Conservation (phyloP, 2,888 invertebrate genomes). For the Orthosia gracilis region DNA sequence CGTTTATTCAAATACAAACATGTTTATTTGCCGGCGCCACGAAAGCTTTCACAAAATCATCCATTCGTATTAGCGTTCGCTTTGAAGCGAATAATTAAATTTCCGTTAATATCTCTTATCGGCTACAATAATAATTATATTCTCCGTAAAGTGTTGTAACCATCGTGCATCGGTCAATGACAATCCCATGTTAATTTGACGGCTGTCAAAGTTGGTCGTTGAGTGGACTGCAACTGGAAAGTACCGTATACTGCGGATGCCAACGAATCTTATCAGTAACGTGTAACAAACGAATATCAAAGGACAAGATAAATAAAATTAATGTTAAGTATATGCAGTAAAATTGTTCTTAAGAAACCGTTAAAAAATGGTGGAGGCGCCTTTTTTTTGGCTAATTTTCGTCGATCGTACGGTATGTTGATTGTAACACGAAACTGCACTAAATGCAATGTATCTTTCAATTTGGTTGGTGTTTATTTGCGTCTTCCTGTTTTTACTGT, state of each 20-base stretch:
- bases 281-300: conserved; percentile 56
- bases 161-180: conserved; percentile 76
- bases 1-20: conserved; percentile 30
- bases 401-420: conserved; percentile 61
- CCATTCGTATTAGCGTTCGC: conserved; percentile 65
- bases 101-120: conserved; percentile 82
- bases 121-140: conserved; percentile 76
- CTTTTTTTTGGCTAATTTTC: conserved; percentile 67
- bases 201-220: conserved; percentile 76
- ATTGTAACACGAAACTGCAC: conserved; percentile 70
- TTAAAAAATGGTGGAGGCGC: conserved; percentile 32
- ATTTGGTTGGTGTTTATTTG: conserved; percentile 69
- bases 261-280: conserved; percentile 68
- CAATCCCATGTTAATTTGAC: conserved; percentile 86
- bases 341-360: conserved; percentile 48
- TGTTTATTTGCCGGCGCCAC: conserved; percentile 48
- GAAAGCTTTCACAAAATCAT: conserved; percentile 69
- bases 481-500: conserved; percentile 65
- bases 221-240: conserved; percentile 67
- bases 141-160: conserved; percentile 81
- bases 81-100: conserved; percentile 78
- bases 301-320: conserved; percentile 54
- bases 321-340: conserved; percentile 50
- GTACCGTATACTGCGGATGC: conserved; percentile 68
- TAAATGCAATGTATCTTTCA: conserved; percentile 65